phyloP scores from a whole-genome alignment of 1,140 invertebrate genomes.

The Samia ricini region DNA sequence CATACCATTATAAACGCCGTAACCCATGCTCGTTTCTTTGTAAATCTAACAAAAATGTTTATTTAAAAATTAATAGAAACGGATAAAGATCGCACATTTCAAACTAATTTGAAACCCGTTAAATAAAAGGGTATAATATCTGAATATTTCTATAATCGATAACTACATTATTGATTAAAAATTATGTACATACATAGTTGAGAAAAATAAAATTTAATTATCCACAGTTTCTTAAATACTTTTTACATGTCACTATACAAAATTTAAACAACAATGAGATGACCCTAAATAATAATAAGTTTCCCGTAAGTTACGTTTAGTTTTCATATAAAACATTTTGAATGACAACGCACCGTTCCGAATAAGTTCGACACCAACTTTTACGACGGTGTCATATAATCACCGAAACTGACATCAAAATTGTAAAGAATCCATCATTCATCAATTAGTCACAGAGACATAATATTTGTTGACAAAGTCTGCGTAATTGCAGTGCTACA shows the following conservation, averaged over 20 bases:
- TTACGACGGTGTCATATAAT: constrained; percentile 72
- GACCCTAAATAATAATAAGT: constrained; percentile 6
- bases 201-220: not conserved
- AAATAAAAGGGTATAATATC: not conserved
- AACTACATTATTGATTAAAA: not conserved
- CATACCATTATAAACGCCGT: constrained; percentile 4
- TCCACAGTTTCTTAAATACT: not conserved
- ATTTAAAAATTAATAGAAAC: not conserved
- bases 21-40: not conserved
- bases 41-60: not conserved
- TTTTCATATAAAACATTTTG: constrained; percentile 50
- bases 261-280: not conserved
- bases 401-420: constrained; percentile 64
- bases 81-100: not conserved
- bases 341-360: constrained; percentile 59
- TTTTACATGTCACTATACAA: not conserved
- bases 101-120: not conserved
- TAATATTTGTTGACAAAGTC: constrained; percentile 69
- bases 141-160: not conserved
- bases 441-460: constrained; percentile 73
- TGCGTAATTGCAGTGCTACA: constrained; percentile 70
- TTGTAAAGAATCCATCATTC: constrained; percentile 75
- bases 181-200: not conserved
- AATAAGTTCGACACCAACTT: constrained; percentile 63
- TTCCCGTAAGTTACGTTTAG: constrained; percentile 56